Evolutionary conservation across 2,888 invertebrate genomes (phyloP).

Genomic region (Sarcophaga carnaria): DNA sequence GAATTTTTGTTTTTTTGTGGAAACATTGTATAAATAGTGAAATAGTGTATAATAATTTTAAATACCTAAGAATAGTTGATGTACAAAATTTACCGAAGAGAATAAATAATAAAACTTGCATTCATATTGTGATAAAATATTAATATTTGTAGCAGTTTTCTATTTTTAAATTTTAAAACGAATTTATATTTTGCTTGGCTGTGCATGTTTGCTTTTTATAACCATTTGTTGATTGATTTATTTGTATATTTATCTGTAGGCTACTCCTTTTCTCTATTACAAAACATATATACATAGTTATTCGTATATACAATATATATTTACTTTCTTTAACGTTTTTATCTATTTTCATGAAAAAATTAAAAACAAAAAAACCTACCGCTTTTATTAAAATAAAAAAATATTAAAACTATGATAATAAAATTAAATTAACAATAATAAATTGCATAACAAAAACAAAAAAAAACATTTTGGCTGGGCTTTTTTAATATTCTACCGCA

Average conservation of each 20-base stretch:
- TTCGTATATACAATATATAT: slow-evolving; percentile 8
- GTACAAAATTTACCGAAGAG: neutral
- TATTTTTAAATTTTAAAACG: slow-evolving; percentile 1
- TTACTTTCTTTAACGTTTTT: slow-evolving; percentile 54
- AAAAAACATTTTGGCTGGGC: slow-evolving; percentile 46
- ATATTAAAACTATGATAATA: too few relatives aligned
- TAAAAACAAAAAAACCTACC: slow-evolving; percentile 19
- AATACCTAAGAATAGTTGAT: neutral
- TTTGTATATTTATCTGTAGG: too few relatives aligned
- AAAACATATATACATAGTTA: neutral
- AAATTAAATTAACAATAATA: too few relatives aligned
- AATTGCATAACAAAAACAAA: slow-evolving; percentile 23
- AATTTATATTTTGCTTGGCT: neutral
- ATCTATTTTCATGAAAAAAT: slow-evolving; percentile 60
- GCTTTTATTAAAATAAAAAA: slow-evolving; percentile 50
- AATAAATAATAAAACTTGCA: neutral
- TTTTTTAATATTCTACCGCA: slow-evolving; percentile 52
- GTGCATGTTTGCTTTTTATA: slow-evolving; percentile 45
- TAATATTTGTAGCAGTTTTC: slow-evolving; percentile 55
- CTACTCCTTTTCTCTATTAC: neutral
- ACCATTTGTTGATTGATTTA: neutral
- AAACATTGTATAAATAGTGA: too few relatives aligned
- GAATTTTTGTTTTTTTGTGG: too few relatives aligned
- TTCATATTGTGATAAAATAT: slow-evolving; percentile 21
- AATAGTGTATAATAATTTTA: neutral